These are phyloP conservation scores for Apogon hyalosoma DNA, from an alignment of 2,797 vertebrate species.

Conservation along the genomic window DNA sequence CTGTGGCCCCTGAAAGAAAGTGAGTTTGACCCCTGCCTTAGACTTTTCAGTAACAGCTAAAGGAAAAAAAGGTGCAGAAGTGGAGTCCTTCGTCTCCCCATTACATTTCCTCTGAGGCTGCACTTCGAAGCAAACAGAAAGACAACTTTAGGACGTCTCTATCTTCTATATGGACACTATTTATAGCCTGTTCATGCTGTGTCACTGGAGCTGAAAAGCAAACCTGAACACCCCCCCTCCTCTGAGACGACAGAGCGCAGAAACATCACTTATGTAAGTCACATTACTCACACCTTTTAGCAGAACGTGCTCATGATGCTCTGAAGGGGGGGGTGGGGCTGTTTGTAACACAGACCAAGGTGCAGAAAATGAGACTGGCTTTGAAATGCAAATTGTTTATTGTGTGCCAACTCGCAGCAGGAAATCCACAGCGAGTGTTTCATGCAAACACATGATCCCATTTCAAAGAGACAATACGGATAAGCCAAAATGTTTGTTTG, in stretches of 20 bases:
- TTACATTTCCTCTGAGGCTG: conserved; percentile 44
- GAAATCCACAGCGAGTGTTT: conserved; percentile 44
- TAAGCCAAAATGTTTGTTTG: conserved; percentile 29
- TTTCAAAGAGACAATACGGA: conserved; percentile 51
- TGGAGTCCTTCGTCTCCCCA: conserved; percentile 45
- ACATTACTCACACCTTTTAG: conserved; percentile 64
- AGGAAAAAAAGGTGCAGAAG: conserved; percentile 47
- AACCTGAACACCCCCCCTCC: conserved; percentile 43
- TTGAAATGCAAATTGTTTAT: conserved; percentile 75
- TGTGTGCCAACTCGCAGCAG: conserved; percentile 28
- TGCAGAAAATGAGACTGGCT: conserved; percentile 54
- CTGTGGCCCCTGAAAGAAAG: too few species aligned
- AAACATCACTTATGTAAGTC: conserved; percentile 64
- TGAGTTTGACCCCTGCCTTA: not conserved
- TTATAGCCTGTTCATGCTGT: conserved; percentile 64
- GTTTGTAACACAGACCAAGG: conserved; percentile 40
- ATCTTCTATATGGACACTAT: conserved; percentile 69
- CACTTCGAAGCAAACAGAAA: conserved; percentile 54
- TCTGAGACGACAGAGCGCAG: conserved; percentile 37
- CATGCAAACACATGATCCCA: conserved; percentile 44
- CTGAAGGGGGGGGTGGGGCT: conserved; percentile 13
- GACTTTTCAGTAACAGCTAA: conserved; percentile 19
- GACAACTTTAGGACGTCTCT: conserved; percentile 54
- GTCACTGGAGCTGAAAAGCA: conserved; percentile 47
- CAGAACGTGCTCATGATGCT: conserved; percentile 35